Conservation (phyloP, 2,797 vertebrate genomes). For the Premnoplex brunnescens region DNA sequence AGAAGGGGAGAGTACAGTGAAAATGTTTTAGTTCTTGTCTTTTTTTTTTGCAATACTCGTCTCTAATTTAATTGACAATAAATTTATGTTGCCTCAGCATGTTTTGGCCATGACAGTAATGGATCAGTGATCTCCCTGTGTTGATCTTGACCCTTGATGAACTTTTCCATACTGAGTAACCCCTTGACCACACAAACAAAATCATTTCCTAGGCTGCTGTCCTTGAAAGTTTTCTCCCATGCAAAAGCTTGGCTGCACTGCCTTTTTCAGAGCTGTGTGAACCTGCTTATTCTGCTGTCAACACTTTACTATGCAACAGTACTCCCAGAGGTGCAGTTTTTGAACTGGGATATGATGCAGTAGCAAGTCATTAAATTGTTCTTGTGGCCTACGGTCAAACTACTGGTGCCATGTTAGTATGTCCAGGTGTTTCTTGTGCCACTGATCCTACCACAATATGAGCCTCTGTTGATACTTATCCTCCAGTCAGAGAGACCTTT, state of each 20-base stretch:
- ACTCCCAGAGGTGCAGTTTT: background rate
- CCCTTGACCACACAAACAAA: background rate
- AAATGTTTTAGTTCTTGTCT: background rate
- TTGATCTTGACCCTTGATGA: background rate
- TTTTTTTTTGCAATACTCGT: background rate
- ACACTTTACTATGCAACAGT: rapidly evolving
- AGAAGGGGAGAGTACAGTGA: rapidly evolving
- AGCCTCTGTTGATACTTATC: background rate
- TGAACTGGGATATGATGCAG: background rate
- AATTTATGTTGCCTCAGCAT: background rate
- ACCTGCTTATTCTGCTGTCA: background rate
- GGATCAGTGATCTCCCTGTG: background rate
- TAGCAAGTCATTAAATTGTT: background rate
- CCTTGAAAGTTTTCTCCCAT: background rate
- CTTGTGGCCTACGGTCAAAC: background rate
- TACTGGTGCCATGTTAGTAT: background rate
- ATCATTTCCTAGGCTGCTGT: background rate
- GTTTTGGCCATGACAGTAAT: background rate
- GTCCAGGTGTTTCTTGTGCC: background rate
- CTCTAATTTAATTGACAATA: background rate
- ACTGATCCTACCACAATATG: background rate
- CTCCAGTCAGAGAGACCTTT: background rate
- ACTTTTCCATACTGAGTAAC: background rate
- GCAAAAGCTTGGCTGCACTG: background rate
- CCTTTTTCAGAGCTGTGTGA: background rate